phyloP scores from a whole-genome alignment of 1,140 invertebrate species.

The Ceratina calcarata region DNA sequence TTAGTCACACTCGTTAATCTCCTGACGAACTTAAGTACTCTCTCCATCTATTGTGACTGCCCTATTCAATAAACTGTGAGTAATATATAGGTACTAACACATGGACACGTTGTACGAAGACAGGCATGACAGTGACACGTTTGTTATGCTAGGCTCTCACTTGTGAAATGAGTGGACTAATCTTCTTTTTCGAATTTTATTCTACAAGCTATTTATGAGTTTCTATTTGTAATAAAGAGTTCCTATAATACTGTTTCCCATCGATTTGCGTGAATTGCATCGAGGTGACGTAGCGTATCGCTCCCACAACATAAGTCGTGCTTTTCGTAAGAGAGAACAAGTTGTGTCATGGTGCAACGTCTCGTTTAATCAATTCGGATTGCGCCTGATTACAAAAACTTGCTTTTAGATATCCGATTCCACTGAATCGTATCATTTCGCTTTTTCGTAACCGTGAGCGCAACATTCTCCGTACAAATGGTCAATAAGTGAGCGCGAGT shows the following conservation, averaged over 20 bases:
- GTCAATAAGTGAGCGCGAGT: background rate
- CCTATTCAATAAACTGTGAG: background rate
- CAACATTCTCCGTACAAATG: slow-evolving; percentile 5
- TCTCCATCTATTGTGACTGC: background rate
- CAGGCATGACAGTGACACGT: background rate
- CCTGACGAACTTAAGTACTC: background rate
- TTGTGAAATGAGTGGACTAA: no score
- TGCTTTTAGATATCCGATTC: slow-evolving; percentile 39
- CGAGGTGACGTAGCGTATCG: slow-evolving; percentile 9
- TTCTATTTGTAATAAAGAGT: background rate
- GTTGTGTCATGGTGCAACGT: slow-evolving; percentile 30
- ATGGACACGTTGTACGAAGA: background rate
- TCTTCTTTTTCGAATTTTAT: no score
- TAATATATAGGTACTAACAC: slow-evolving; percentile 14
- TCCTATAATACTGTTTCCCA: background rate
- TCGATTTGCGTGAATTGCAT: slow-evolving; percentile 1
- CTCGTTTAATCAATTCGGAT: slow-evolving; percentile 46
- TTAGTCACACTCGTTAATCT: background rate
- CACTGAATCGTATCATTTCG: slow-evolving; percentile 34
- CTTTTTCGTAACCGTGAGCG: slow-evolving; percentile 21
- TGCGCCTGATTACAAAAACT: slow-evolving; percentile 47
- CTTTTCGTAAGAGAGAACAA: slow-evolving; percentile 39
- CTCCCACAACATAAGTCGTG: background rate
- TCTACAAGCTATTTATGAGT: no score
- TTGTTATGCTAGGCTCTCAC: background rate